Evolutionary conservation across 2,113 vertebrate genomes (phyloP).

Genomic region (Malurus alboscapulatus): DNA sequence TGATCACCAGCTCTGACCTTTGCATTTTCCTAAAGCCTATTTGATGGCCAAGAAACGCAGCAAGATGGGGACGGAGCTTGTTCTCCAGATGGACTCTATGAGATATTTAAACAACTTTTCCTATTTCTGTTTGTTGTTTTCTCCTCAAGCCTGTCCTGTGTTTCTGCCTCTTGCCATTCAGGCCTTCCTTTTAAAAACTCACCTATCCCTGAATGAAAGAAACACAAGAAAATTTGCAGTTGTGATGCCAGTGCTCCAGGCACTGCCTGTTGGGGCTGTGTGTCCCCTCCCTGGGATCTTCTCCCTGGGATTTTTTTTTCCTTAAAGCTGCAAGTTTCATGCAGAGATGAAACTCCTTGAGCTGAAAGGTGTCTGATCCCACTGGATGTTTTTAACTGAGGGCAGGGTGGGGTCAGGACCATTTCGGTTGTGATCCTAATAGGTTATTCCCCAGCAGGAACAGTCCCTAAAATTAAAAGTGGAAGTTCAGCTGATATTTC

Average conservation of each 20-base stretch:
- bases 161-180: slow-evolving; percentile 9
- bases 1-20: slow-evolving; percentile 1
- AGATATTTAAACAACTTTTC: slow-evolving; percentile 20
- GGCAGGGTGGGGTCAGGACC: background rate
- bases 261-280: background rate
- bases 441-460: background rate
- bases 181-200: background rate
- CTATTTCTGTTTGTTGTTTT: background rate
- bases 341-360: background rate
- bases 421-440: background rate
- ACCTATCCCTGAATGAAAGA: background rate
- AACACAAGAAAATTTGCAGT: background rate
- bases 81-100: slow-evolving; percentile 10
- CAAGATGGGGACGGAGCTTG: background rate
- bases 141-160: background rate
- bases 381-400: background rate
- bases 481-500: background rate
- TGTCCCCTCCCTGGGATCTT: background rate
- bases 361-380: background rate
- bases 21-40: background rate
- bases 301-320: background rate
- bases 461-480: background rate
- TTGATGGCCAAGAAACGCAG: background rate
- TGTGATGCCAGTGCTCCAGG: background rate
- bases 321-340: background rate